Evolutionary conservation across 2,113 vertebrate genomes (phyloP), one percentile per base, ranked within the genome.

Genomic region (Ammospiza nelsoni): DNA sequence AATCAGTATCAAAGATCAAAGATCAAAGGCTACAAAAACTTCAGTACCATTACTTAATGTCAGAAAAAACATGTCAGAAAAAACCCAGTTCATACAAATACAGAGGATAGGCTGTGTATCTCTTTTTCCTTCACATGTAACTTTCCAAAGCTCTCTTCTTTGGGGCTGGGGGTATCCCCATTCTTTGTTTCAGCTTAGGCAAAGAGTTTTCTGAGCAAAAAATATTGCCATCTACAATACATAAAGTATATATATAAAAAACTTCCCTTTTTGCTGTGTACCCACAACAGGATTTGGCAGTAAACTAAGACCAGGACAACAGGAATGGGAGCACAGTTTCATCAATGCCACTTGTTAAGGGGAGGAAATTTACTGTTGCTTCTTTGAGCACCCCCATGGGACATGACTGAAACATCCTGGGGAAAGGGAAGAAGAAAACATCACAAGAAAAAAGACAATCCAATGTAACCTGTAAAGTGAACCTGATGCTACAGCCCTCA

Each of bases 11-110:
- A 90, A 87, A 87, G 78, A 89, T 93, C 81, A 91, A 87, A 69
- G 55, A 95, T 82, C 91, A 95, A 90, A 97, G 80, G 55, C 79
- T 46, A 48, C 22, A 81, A 75, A 80, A 85, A 84, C 35, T 89
- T 90, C 48, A 59, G 15, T 20, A 37, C 55, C 57, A 77, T 77
- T 91, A 58, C 61, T 94, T 82, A 94, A 71, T 52, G n/a, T 61
- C n/a, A 61, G 23, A 37, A 37, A 37, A 61, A 37, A 37, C 58
- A 77, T 37, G 75, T 78, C 89, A 85, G 77, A 24, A 67, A 76
- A 85, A 55, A 51, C 2, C 2, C 51, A 86, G 44, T 71, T 43
- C 0, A 0, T 89, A 92, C 35, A 84, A 87, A 95, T 94, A 77
- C 35, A 68, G 55, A 48, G 46, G 51, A 48, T 8, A 78, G 33